These are phyloP conservation scores for Paramormyrops hopkinsi DNA, from an alignment of 2,797 vertebrate species.

Conservation along the genomic window DNA sequence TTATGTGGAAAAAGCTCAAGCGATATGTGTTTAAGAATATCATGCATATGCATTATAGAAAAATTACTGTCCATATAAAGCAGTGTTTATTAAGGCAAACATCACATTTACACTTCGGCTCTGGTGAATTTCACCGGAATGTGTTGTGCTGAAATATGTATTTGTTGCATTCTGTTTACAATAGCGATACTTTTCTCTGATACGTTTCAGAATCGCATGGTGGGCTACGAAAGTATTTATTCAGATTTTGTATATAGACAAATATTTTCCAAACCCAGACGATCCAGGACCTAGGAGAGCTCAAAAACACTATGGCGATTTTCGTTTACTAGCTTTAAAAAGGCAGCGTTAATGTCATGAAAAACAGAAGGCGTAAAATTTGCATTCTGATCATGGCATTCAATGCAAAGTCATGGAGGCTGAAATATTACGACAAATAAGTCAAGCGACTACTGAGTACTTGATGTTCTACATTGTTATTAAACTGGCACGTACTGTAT, in stretches of 20 bases:
- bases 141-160: neutral
- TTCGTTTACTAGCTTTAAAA: neutral
- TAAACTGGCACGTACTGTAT: neutral
- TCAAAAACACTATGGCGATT: neutral
- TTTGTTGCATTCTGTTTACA: neutral
- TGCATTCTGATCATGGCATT: neutral
- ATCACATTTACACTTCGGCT: neutral
- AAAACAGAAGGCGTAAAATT: slow-evolving; percentile 8
- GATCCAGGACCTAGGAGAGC: neutral
- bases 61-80: neutral
- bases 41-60: neutral
- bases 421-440: neutral
- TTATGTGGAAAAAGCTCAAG: neutral
- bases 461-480: neutral
- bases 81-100: neutral
- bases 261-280: neutral
- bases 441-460: neutral
- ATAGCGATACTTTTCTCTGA: neutral
- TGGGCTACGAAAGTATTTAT: neutral
- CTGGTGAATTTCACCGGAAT: neutral
- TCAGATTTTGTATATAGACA: neutral
- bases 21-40: neutral
- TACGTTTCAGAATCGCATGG: neutral
- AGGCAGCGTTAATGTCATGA: neutral
- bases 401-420: neutral